phyloP scores from a whole-genome alignment of 2,888 invertebrate species.

The Himalopsyche kuldschensis region DNA sequence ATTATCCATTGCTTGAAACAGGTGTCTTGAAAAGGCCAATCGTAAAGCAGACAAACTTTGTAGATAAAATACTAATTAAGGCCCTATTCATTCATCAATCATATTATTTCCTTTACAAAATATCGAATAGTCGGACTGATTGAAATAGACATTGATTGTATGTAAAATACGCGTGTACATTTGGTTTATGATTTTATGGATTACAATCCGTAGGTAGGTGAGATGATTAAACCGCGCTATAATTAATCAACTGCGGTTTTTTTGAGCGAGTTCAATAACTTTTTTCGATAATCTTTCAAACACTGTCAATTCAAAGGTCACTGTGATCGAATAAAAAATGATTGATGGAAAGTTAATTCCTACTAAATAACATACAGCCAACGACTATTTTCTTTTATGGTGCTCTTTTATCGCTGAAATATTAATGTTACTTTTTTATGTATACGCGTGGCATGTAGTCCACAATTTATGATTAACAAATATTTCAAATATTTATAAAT shows the following conservation, averaged over 20 bases:
- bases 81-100: slow-evolving; percentile 1
- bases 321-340: not conserved
- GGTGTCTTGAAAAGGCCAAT: not conserved
- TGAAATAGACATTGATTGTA: not conserved
- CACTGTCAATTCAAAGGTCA: not conserved
- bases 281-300: not conserved
- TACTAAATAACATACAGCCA: not conserved
- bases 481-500: too few species aligned
- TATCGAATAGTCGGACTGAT: not conserved
- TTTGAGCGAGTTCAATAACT: not conserved
- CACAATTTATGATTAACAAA: too few species aligned
- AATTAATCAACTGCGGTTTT: not conserved
- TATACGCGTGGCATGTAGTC: too few species aligned
- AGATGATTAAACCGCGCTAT: not conserved
- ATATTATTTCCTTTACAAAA: not conserved
- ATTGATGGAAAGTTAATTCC: not conserved
- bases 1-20: not conserved
- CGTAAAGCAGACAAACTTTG: not conserved
- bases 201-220: not conserved
- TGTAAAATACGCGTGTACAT: not conserved
- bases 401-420: too few species aligned
- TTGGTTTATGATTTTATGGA: not conserved
- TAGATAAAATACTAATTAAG: not conserved
- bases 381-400: not conserved
- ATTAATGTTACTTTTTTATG: too few species aligned